Evolutionary conservation across 2,797 vertebrate species (phyloP).

Genomic region (Cetoscarus ocellatus): DNA sequence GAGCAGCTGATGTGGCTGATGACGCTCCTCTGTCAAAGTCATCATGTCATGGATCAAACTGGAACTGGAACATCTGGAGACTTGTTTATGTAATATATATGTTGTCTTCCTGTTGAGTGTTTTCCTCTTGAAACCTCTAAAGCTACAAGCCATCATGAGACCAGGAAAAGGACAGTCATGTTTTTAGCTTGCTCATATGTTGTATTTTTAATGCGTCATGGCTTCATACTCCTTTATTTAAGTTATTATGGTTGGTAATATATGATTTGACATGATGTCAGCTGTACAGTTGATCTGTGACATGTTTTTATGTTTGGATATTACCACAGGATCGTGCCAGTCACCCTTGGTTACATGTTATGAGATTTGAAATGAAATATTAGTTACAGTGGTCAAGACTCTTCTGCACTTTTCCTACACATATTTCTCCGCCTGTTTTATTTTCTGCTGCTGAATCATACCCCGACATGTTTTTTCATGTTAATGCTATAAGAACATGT

Average conservation of each 20-base stretch:
- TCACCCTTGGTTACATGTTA: constrained; percentile 36
- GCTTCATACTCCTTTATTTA: constrained; percentile 72
- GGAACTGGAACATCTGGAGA: constrained; percentile 49
- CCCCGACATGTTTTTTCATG: constrained; percentile 26
- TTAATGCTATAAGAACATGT: constrained; percentile 37
- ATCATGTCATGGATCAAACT: constrained; percentile 23
- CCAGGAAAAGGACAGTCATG: constrained; percentile 46
- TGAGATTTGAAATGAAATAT: constrained; percentile 40
- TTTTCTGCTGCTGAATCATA: constrained; percentile 51
- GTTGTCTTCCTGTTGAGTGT: constrained; percentile 49
- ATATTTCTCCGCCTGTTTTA: constrained; percentile 32
- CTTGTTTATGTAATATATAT: constrained; percentile 52
- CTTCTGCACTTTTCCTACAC: constrained; percentile 52
- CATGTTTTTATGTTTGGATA: constrained; percentile 48
- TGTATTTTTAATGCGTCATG: constrained; percentile 66
- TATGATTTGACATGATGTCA: constrained; percentile 64
- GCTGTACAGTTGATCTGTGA: constrained; percentile 62
- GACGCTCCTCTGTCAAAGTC: constrained; percentile 51
- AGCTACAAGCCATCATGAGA: constrained; percentile 66
- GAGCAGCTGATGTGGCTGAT: constrained; percentile 34
- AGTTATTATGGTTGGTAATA: constrained; percentile 76
- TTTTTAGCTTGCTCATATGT: constrained; percentile 60
- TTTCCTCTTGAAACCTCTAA: constrained; percentile 56
- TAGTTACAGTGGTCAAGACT: constrained; percentile 18
- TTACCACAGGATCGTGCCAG: constrained; percentile 32